These are phyloP conservation scores for Eupithecia pulchellata DNA, from an alignment of 2,888 invertebrate genomes.

Conservation along the genomic window DNA sequence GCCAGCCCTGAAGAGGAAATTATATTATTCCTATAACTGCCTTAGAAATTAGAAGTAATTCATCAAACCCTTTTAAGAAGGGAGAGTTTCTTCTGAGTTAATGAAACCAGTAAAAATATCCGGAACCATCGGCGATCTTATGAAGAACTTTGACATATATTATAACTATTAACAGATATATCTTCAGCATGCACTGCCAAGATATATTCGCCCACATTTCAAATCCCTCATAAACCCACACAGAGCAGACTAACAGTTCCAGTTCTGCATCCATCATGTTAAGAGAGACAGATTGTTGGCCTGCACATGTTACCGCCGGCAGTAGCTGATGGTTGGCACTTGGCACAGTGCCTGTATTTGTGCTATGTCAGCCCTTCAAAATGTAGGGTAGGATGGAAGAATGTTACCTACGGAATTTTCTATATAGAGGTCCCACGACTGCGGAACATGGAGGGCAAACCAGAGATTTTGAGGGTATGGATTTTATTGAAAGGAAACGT, in stretches of 20 bases:
- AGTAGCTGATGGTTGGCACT: slow-evolving; percentile 30
- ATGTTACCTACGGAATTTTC: too few relatives aligned
- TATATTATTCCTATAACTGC: too few relatives aligned
- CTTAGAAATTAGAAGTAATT: too few relatives aligned
- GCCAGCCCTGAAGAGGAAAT: not conserved
- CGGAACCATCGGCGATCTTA: not conserved
- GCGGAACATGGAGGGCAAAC: too few relatives aligned
- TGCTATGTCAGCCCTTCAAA: slow-evolving; percentile 33
- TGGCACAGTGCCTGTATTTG: slow-evolving; percentile 31
- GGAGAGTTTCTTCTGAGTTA: too few relatives aligned
- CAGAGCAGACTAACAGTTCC: not conserved
- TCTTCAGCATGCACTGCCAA: not conserved
- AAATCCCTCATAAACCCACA: slow-evolving; percentile 19
- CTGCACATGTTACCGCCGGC: slow-evolving; percentile 31
- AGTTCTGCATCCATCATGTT: slow-evolving; percentile 1
- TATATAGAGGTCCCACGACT: too few relatives aligned
- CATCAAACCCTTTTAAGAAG: too few relatives aligned
- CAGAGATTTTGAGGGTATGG: too few relatives aligned
- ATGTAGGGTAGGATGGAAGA: slow-evolving; percentile 34
- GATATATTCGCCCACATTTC: not conserved
- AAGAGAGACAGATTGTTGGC: slow-evolving; percentile 31
- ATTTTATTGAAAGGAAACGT: too few relatives aligned
- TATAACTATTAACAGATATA: not conserved
- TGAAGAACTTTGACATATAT: not conserved
- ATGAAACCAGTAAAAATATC: not conserved